Conservation (phyloP, 2,888 invertebrate species). For the Emmelina monodactyla region DNA sequence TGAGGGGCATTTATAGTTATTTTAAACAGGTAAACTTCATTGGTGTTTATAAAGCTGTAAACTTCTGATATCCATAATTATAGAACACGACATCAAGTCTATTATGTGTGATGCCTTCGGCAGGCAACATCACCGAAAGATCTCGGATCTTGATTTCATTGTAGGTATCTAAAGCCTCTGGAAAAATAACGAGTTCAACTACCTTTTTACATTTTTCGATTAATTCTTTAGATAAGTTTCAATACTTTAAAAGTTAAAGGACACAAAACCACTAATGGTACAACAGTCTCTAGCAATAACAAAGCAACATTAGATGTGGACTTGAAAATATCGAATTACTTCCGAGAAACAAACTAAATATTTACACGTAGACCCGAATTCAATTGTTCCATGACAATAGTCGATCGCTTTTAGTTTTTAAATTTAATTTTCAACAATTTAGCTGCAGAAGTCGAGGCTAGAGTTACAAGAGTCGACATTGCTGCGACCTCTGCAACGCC, state of each 20-base stretch:
- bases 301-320: slow-evolving; percentile 9
- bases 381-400: slow-evolving; percentile 34
- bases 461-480: slow-evolving; percentile 36
- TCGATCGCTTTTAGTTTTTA: slow-evolving; percentile 22
- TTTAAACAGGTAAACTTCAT: neutral
- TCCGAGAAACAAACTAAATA: slow-evolving; percentile 32
- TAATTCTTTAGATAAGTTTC: too few relatives aligned
- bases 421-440: slow-evolving; percentile 25
- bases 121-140: neutral
- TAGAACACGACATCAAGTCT: neutral
- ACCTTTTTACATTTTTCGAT: too few relatives aligned
- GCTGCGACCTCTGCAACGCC: slow-evolving; percentile 44
- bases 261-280: too few relatives aligned
- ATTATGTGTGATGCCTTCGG: too few relatives aligned
- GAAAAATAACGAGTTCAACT: too few relatives aligned
- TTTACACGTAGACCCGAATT: slow-evolving; percentile 32
- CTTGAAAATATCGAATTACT: slow-evolving; percentile 42
- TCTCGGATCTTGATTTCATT: too few relatives aligned
- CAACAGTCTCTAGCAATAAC: too few relatives aligned
- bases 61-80: neutral
- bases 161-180: too few relatives aligned
- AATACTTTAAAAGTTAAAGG: too few relatives aligned
- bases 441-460: slow-evolving; percentile 26
- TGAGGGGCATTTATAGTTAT: neutral
- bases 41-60: neutral